Percentiles rank a stretch among this genome's conserved stretches.
Evolutionary conservation across 2,113 vertebrate genomes (phyloP).

Genomic region (Scomber japonicus): DNA sequence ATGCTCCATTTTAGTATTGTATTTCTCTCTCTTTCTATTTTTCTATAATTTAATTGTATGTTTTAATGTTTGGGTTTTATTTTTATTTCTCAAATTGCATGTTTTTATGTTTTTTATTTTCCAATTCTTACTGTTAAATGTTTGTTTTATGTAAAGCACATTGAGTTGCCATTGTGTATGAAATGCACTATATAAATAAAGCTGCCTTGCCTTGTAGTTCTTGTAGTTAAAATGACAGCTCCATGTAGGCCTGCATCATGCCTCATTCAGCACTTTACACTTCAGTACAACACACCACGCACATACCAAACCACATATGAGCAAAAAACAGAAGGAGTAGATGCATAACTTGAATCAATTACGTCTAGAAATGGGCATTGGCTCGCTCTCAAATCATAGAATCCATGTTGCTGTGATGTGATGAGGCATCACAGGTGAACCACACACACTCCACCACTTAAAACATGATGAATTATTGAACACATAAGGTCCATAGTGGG

Average conservation of each 20-base stretch:
- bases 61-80: too few species aligned
- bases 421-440: not conserved
- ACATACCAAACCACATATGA: not conserved
- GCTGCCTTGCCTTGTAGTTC: not conserved
- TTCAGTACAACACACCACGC: too few species aligned
- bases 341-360: not conserved
- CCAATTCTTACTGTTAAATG: too few species aligned
- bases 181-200: too few species aligned
- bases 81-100: too few species aligned
- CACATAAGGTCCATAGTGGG: not conserved
- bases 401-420: constrained; percentile 26
- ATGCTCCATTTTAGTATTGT: too few species aligned
- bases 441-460: constrained; percentile 13
- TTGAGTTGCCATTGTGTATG: too few species aligned
- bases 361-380: not conserved
- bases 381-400: not conserved
- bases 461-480: constrained; percentile 32
- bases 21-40: too few species aligned
- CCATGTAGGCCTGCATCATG: not conserved
- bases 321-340: not conserved
- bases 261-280: not conserved
- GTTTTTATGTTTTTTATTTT: too few species aligned
- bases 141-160: too few species aligned
- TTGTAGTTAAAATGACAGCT: constrained; percentile 1
- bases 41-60: too few species aligned